Evolutionary conservation across 1,140 invertebrate species (phyloP), one percentile per base, ranked within the genome.

Genomic region (Bombus ignitus): DNA sequence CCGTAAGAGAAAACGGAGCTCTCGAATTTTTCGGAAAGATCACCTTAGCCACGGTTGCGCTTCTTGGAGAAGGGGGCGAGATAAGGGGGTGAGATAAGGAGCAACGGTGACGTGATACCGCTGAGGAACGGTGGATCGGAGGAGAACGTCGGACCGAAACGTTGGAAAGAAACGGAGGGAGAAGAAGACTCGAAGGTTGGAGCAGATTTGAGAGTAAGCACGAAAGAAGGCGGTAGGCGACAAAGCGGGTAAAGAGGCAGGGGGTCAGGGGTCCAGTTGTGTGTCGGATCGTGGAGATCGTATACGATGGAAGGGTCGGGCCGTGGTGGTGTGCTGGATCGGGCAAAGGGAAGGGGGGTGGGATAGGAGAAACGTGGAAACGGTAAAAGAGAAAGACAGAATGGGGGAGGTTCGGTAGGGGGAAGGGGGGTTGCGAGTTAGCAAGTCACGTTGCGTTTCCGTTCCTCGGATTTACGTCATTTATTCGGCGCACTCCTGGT

Each of bases 391-490:
- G n/a, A 65, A 15, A 65, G 62, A n/a, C n/a, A 35, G 13, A 66
- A n/a, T 32, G 13, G 83, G 75, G 90, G 82, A 86, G 83, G 86
- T 62, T 59, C 42, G 80, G 71, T 59, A 71, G 57, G 72, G 35
- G n/a, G 81, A 88, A 75, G 89, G 88, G 88, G 91, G 88, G 88
- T 92, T 92, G 93, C 92, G 90, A 95, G 91, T 93, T 94, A 93
- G 93, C 94, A 94, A 91, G 87, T 94, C 91, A 94, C 92, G 93
- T 94, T 91, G 90, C 93, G 92, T 92, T 94, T 95, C 91, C 93
- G 93, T 94, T 94, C 91, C 91, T 95, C 92, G 92, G 89, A 93
- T 94, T 94, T 93, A 94, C 94, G 94, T 95, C 94, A 95, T 95
- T 95, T 95, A 95, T 94, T 93, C 92, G 92, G 91, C 91, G 91